phyloP scores from a whole-genome alignment of 2,113 vertebrate genomes.

The Caracal caracal region DNA sequence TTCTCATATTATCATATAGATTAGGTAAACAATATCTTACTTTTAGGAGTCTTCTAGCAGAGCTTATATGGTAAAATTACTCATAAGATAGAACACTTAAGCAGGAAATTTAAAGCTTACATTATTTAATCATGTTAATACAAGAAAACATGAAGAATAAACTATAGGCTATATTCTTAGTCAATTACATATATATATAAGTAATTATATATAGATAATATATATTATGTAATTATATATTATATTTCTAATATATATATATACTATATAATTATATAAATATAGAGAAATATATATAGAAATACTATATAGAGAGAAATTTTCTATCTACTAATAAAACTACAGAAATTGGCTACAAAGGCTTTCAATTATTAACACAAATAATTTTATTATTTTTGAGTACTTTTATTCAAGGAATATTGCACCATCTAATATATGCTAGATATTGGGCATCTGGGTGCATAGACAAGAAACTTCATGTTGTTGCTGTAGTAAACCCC shows the following conservation, averaged over 20 bases:
- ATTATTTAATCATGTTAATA: constrained; percentile 36
- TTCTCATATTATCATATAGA: neutral
- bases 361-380: neutral
- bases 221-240: neutral
- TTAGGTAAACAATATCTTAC: neutral
- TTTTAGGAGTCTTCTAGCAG: neutral
- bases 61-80: neutral
- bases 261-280: neutral
- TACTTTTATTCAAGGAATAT: neutral
- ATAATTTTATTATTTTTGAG: neutral
- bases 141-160: constrained; percentile 13
- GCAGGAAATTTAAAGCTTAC: neutral
- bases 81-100: neutral
- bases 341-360: neutral
- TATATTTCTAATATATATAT: too few species aligned
- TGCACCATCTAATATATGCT: neutral
- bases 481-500: neutral
- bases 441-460: neutral
- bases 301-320: neutral
- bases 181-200: neutral
- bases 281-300: too few species aligned
- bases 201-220: too few species aligned
- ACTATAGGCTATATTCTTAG: neutral
- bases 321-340: neutral
- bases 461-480: neutral